Conservation (phyloP, 2,888 invertebrate species). For the Athrips mouffetella region DNA sequence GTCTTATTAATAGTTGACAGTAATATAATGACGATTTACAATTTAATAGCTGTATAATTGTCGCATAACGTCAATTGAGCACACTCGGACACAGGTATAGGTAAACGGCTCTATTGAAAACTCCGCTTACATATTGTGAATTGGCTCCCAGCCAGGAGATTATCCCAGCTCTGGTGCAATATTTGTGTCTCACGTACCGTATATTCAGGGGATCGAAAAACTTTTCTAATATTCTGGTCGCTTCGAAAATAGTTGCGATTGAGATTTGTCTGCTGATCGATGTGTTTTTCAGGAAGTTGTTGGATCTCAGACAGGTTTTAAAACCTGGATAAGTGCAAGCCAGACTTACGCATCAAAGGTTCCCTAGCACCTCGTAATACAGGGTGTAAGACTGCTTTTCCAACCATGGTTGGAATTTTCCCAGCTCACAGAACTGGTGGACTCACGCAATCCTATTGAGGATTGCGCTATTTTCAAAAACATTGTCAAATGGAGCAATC, state of each 20-base stretch:
- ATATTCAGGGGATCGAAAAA: constrained; percentile 72
- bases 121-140: constrained; percentile 66
- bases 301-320: too few species aligned
- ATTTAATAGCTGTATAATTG: not conserved
- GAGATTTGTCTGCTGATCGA: constrained; percentile 39
- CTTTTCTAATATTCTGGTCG: constrained; percentile 73
- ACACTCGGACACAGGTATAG: constrained; percentile 19
- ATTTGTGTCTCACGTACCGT: constrained; percentile 70
- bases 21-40: too few species aligned
- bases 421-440: too few species aligned
- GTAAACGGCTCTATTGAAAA: constrained; percentile 52
- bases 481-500: too few species aligned
- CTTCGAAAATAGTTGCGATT: constrained; percentile 50
- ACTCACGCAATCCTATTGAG: too few species aligned
- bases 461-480: too few species aligned
- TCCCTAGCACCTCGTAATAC: too few species aligned
- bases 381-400: too few species aligned
- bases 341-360: too few species aligned
- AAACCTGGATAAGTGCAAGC: too few species aligned
- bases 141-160: constrained; percentile 68
- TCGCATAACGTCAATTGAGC: not conserved
- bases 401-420: too few species aligned
- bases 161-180: constrained; percentile 60
- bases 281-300: constrained; percentile 19
- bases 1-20: too few species aligned